These are phyloP conservation scores for Listronotus bonariensis DNA, from an alignment of 1,140 invertebrate species.

Conservation along the genomic window DNA sequence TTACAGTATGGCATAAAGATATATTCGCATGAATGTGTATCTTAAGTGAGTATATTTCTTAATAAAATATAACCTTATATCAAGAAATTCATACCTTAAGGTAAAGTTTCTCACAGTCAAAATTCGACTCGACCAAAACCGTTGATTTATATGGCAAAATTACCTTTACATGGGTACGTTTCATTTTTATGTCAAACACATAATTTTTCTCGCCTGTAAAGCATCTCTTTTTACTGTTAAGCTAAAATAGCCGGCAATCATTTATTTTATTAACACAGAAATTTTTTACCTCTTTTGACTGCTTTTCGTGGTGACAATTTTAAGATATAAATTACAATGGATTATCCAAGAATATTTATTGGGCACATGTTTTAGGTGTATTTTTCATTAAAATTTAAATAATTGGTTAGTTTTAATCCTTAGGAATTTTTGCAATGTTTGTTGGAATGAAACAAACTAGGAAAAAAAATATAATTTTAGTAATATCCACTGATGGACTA, in stretches of 20 bases:
- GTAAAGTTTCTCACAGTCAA: slow-evolving; percentile 21
- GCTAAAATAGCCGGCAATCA: slow-evolving; percentile 9
- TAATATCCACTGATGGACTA: too few species aligned
- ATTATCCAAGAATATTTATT: neutral
- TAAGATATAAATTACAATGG: slow-evolving; percentile 16
- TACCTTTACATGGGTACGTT: slow-evolving; percentile 37
- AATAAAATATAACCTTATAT: slow-evolving; percentile 17
- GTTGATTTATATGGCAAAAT: slow-evolving; percentile 31
- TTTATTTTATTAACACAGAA: slow-evolving; percentile 24
- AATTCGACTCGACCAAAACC: slow-evolving; percentile 23
- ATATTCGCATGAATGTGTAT: too few species aligned
- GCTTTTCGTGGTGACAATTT: slow-evolving; percentile 8
- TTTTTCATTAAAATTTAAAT: too few species aligned
- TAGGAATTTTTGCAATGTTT: too few species aligned
- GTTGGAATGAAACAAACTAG: too few species aligned
- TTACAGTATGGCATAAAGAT: too few species aligned
- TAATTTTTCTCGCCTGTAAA: slow-evolving; percentile 28
- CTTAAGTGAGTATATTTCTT: too few species aligned
- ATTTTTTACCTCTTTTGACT: slow-evolving; percentile 19
- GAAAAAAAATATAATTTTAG: too few species aligned
- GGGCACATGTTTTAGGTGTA: too few species aligned
- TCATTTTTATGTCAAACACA: slow-evolving; percentile 37
- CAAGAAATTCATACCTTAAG: slow-evolving; percentile 27
- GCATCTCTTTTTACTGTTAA: slow-evolving; percentile 14
- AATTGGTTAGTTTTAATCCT: too few species aligned